A percentile compares a stretch with the other conserved stretches of the same genome.
Conservation (phyloP, 2,888 invertebrate genomes). For the Rhodophaea formosa region DNA sequence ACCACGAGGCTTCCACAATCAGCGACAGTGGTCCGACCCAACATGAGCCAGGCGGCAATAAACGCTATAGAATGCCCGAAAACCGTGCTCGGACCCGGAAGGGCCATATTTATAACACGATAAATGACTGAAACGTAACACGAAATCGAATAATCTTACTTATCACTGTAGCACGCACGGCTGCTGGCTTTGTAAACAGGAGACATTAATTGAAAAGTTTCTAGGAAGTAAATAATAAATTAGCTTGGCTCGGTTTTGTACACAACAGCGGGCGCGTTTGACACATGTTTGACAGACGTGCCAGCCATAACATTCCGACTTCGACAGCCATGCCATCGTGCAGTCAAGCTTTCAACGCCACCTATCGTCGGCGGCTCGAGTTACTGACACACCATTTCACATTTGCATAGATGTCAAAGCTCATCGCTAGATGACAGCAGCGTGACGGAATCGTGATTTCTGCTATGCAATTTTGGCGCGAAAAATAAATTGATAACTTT, state of each 20-base stretch:
- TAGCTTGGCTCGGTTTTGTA: slow-evolving; percentile 74
- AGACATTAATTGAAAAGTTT: slow-evolving; percentile 62
- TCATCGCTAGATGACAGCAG: slow-evolving; percentile 52
- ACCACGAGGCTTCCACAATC: slow-evolving; percentile 37
- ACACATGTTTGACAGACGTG: slow-evolving; percentile 46
- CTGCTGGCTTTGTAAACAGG: slow-evolving; percentile 37
- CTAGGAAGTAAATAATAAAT: slow-evolving; percentile 73
- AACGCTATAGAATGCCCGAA: slow-evolving; percentile 53
- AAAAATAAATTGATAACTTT: neutral
- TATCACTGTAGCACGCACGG: slow-evolving; percentile 47
- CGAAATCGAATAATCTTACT: slow-evolving; percentile 49
- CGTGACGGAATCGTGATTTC: neutral
- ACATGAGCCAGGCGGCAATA: slow-evolving; percentile 45
- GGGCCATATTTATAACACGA: slow-evolving; percentile 56
- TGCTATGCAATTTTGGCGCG: neutral
- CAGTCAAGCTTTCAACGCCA: slow-evolving; percentile 57
- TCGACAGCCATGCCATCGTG: slow-evolving; percentile 34
- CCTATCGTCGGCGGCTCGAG: slow-evolving; percentile 44
- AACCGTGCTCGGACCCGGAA: slow-evolving; percentile 61
- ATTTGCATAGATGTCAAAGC: slow-evolving; percentile 53
- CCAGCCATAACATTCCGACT: slow-evolving; percentile 35
- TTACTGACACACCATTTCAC: slow-evolving; percentile 23
- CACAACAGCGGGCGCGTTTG: slow-evolving; percentile 60
- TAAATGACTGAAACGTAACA: slow-evolving; percentile 59
- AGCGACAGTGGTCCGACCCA: slow-evolving; percentile 36